Percentiles rank a stretch among this genome's conserved stretches.
phyloP scores from a whole-genome alignment of 2,888 invertebrate genomes.

The Vesta saturnalis region DNA sequence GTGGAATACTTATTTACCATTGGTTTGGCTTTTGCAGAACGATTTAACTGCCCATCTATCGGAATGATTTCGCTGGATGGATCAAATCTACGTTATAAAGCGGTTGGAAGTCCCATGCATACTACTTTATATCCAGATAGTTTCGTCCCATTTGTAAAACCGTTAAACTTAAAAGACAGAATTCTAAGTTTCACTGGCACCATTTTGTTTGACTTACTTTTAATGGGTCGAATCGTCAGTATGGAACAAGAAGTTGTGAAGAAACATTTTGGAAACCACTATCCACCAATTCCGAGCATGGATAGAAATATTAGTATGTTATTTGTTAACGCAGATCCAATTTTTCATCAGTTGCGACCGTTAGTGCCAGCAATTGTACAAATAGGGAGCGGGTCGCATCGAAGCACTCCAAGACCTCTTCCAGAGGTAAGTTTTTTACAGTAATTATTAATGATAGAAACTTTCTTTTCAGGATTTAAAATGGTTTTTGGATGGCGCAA shows the following conservation, averaged over 20 bases:
- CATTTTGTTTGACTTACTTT: constrained; percentile 47
- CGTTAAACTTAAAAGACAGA: constrained; percentile 19
- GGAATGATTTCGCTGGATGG: constrained; percentile 35
- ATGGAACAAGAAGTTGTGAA: too few relatives aligned
- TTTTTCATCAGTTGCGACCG: constrained; percentile 52
- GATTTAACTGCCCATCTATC: constrained; percentile 42
- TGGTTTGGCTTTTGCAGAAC: constrained; percentile 33
- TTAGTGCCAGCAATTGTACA: constrained; percentile 53
- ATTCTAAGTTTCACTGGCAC: constrained; percentile 48
- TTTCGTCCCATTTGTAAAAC: constrained; percentile 22
- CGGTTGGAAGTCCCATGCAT: constrained; percentile 49
- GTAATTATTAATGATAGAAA: background rate
- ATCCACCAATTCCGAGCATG: constrained; percentile 54
- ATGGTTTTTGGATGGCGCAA: constrained; percentile 53
- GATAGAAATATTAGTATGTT: constrained; percentile 53
- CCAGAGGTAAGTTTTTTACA: constrained; percentile 54
- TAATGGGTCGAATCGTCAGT: too few relatives aligned
- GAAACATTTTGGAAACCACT: too few relatives aligned
- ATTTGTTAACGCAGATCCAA: constrained; percentile 53
- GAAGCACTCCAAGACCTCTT: constrained; percentile 48
- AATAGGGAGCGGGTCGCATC: constrained; percentile 52
- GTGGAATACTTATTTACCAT: constrained; percentile 35
- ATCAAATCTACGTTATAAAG: constrained; percentile 32
- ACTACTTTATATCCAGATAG: constrained; percentile 47
- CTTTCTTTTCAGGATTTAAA: constrained; percentile 50